phyloP scores from a whole-genome alignment of 2,888 invertebrate genomes.

The Standfussiana lucernea region DNA sequence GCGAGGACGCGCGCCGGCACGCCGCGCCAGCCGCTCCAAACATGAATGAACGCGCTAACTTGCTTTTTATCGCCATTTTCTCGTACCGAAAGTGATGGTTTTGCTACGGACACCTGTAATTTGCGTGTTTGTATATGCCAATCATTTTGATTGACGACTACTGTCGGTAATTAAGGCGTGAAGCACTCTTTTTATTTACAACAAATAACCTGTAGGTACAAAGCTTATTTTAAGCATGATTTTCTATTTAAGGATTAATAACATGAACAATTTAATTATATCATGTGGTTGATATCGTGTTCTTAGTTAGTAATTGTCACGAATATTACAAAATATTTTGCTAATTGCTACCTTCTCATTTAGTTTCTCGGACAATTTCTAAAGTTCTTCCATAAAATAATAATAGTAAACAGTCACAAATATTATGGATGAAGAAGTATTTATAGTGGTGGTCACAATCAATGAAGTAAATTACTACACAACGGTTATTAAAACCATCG shows the following conservation, averaged over 20 bases:
- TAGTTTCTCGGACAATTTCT: background rate
- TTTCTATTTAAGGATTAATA: slow-evolving; percentile 1
- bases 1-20: slow-evolving; percentile 53
- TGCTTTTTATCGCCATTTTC: slow-evolving; percentile 86
- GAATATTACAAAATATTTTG: background rate
- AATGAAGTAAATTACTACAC: slow-evolving; percentile 1
- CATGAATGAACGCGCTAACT: slow-evolving; percentile 80
- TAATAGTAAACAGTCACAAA: background rate
- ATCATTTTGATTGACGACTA: slow-evolving; percentile 75
- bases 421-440: background rate
- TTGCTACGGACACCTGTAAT: slow-evolving; percentile 85
- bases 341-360: background rate
- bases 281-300: background rate
- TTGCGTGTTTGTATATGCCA: slow-evolving; percentile 81
- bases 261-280: background rate
- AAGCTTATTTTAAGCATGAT: background rate
- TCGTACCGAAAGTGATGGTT: slow-evolving; percentile 79
- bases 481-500: slow-evolving; percentile 7
- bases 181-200: slow-evolving; percentile 39
- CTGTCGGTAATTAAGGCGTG: slow-evolving; percentile 57
- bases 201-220: background rate
- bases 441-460: background rate
- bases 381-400: background rate
- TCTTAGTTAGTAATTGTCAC: background rate
- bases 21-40: slow-evolving; percentile 53